These are phyloP conservation scores for Aphelinus atriplicis DNA, from an alignment of 1,140 invertebrate species.

Conservation along the genomic window DNA sequence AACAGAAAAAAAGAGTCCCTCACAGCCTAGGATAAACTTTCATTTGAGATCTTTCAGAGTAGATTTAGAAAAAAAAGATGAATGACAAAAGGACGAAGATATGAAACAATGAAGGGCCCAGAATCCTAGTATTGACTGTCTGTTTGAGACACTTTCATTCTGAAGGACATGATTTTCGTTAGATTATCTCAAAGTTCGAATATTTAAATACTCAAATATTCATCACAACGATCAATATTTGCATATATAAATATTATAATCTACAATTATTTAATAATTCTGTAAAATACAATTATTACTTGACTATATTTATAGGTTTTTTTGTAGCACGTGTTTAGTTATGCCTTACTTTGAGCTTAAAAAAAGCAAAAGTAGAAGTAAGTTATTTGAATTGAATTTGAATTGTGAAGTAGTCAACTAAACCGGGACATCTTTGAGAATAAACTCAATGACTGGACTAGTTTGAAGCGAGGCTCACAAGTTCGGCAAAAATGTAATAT, in stretches of 20 bases:
- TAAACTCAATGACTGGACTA: slow-evolving; percentile 35
- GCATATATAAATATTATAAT: slow-evolving; percentile 31
- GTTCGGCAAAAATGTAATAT: slow-evolving; percentile 32
- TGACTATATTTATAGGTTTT: slow-evolving; percentile 30
- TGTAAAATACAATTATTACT: slow-evolving; percentile 32
- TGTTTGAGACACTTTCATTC: slow-evolving; percentile 25
- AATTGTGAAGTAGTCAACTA: slow-evolving; percentile 35
- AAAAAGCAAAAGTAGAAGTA: slow-evolving; percentile 17
- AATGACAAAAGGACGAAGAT: slow-evolving; percentile 6
- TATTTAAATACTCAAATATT: slow-evolving; percentile 32
- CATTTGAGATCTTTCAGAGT: slow-evolving; percentile 50
- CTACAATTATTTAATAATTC: slow-evolving; percentile 32
- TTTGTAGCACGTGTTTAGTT: slow-evolving; percentile 38
- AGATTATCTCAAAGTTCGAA: slow-evolving; percentile 23
- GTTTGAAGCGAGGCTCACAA: slow-evolving; percentile 37
- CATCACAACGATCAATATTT: slow-evolving; percentile 9
- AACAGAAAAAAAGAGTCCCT: slow-evolving; percentile 48
- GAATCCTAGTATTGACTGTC: slow-evolving; percentile 27
- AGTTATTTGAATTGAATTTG: slow-evolving; percentile 3
- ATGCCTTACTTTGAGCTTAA: slow-evolving; percentile 34
- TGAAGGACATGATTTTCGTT: slow-evolving; percentile 29
- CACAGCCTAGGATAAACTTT: slow-evolving; percentile 55
- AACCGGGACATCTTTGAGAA: slow-evolving; percentile 31
- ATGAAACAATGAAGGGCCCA: slow-evolving; percentile 22
- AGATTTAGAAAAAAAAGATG: slow-evolving; percentile 8